Base-by-base conservation (phyloP, 2,797 vertebrate species). In the Notolabrus celidotus region DNA sequence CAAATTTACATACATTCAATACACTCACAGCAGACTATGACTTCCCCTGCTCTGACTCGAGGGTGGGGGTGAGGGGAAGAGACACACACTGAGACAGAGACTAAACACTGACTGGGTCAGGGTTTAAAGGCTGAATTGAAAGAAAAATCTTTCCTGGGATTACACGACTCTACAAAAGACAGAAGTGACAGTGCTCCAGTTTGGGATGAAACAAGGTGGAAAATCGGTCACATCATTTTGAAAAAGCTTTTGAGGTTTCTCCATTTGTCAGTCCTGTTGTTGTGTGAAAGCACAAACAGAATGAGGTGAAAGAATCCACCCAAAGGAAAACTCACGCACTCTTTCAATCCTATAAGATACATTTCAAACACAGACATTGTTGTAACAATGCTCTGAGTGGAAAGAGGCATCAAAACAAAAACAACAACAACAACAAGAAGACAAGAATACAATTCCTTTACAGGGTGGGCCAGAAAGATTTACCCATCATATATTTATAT, bases 1-100 rank as follows among this genome's bases (percentile, higher is more conserved):
- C 68, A 22, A 29, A 88, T 90, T 85, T 86, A 56, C 65, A 81
- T 77, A 78, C 76, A 59, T 89, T 80, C 74, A 83, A 80, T 72
- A 67, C 58, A 76, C 67, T 82, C 67, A 23, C 47, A 63, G 27
- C 27, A 27, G 27, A 3, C 27, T 27, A 27, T 27, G 27, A 3
- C 27, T n/a, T n/a, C n/a, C n/a, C n/a, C n/a, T n/a, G n/a, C n/a
- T n/a, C n/a, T n/a, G n/a, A n/a, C n/a, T n/a, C n/a, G n/a, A n/a
- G n/a, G n/a, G n/a, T n/a, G n/a, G n/a, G n/a, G n/a, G n/a, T n/a
- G n/a, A n/a, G 27, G 72, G 72, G 68, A 70, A 61, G 65, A 76
- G 38, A 19, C 10, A 11, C 23, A n/a, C 74, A 67, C 14, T n/a
- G 76, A 85, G 72, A 63, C 51, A n/a, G n/a, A n/a, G n/a, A n/a